Conservation (phyloP, 2,797 vertebrate species). For the Oreortyx pictus region DNA sequence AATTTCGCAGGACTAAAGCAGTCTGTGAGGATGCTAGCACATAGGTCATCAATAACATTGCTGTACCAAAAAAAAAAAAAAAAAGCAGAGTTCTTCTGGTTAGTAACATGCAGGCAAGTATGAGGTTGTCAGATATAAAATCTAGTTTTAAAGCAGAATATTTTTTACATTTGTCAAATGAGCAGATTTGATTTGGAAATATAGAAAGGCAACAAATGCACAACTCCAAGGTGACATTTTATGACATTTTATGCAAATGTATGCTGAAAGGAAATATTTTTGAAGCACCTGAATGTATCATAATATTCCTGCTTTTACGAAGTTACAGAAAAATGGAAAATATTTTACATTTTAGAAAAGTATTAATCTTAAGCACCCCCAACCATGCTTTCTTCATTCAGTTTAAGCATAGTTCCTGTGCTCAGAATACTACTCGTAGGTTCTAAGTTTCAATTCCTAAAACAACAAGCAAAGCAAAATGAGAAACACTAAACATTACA, state of each 20-base stretch:
- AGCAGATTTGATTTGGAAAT: constrained; percentile 18
- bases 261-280: not conserved
- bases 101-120: not conserved
- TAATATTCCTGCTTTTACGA: not conserved
- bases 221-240: not conserved
- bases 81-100: not conserved
- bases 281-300: not conserved
- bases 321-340: not conserved
- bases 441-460: not conserved
- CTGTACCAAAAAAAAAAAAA: not conserved
- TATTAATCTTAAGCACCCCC: not conserved
- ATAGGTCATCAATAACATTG: not conserved
- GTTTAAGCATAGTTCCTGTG: not conserved
- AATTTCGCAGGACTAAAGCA: not conserved
- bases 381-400: not conserved
- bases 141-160: not conserved
- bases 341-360: not conserved
- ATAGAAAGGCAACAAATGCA: not conserved
- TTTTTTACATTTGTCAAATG: not conserved
- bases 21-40: not conserved
- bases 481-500: not conserved
- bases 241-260: not conserved
- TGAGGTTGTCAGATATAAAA: not conserved
- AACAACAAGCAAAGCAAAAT: not conserved
- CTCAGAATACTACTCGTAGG: not conserved